phyloP scores from a whole-genome alignment of 2,113 vertebrate genomes.

The Podilymbus podiceps region DNA sequence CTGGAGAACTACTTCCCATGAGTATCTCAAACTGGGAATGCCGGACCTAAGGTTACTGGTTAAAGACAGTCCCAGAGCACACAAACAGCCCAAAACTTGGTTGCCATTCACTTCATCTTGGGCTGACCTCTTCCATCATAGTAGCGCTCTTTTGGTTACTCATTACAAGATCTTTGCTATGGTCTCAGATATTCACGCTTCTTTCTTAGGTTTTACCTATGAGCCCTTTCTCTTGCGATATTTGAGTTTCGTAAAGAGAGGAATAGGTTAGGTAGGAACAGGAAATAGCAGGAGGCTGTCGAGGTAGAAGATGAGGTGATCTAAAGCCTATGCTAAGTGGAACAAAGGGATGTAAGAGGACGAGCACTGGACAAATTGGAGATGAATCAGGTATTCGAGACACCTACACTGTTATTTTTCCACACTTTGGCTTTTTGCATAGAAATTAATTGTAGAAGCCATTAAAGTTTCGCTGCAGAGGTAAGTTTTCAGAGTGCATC shows the following conservation, averaged over 20 bases:
- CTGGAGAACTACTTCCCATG: background rate
- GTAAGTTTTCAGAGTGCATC: background rate
- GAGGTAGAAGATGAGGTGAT: background rate
- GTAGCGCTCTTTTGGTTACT: background rate
- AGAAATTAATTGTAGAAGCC: background rate
- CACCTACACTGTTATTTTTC: background rate
- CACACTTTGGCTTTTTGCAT: background rate
- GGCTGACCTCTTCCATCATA: background rate
- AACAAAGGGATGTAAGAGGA: background rate
- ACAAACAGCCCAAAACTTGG: background rate
- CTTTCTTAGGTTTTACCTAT: background rate
- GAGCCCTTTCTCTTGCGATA: background rate
- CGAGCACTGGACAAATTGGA: background rate
- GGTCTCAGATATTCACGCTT: background rate
- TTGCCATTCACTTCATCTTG: background rate
- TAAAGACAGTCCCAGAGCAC: background rate
- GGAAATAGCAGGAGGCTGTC: background rate
- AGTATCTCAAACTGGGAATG: background rate
- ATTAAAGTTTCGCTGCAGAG: background rate
- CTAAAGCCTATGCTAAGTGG: background rate
- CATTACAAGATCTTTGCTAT: background rate
- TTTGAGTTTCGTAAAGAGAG: fast-evolving
- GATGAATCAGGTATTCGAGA: background rate
- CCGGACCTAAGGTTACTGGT: background rate
- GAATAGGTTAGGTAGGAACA: background rate